Evolutionary conservation across 2,797 vertebrate species (phyloP).

Genomic region (Protonibea diacanthus): DNA sequence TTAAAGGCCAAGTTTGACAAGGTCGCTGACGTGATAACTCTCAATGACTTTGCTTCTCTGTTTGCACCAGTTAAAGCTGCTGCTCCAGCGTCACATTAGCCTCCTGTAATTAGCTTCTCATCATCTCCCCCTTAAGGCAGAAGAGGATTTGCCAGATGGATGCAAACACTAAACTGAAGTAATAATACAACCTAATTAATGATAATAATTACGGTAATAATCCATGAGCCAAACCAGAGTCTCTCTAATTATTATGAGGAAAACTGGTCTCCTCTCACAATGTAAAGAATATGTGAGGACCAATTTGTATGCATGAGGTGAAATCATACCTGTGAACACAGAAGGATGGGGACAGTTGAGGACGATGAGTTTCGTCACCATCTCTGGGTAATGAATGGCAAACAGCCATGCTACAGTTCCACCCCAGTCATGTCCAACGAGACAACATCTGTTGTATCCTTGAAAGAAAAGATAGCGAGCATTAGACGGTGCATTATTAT

Average conservation of each 20-base stretch:
- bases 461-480: conserved; percentile 47
- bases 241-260: conserved; percentile 45
- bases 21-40: conserved; percentile 18
- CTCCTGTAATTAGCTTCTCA: conserved; percentile 74
- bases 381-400: conserved; percentile 97
- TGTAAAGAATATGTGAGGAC: background rate
- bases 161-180: conserved; percentile 58
- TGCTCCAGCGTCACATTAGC: conserved; percentile 61
- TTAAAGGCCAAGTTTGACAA: conserved; percentile 33
- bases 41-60: conserved; percentile 33
- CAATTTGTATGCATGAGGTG: fast-evolving
- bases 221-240: conserved; percentile 54
- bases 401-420: conserved; percentile 97
- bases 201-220: conserved; percentile 69
- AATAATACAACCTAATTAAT: conserved; percentile 71
- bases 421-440: conserved; percentile 98
- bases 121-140: conserved; percentile 61
- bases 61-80: conserved; percentile 63
- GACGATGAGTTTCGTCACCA: conserved; percentile 97
- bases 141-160: conserved; percentile 76
- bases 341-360: conserved; percentile 97
- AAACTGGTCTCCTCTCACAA: conserved; percentile 22
- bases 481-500: background rate
- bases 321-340: conserved; percentile 91
- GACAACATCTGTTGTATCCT: conserved; percentile 98